Evolutionary conservation across 2,888 invertebrate genomes (phyloP).

Genomic region (Athalia circularis): DNA sequence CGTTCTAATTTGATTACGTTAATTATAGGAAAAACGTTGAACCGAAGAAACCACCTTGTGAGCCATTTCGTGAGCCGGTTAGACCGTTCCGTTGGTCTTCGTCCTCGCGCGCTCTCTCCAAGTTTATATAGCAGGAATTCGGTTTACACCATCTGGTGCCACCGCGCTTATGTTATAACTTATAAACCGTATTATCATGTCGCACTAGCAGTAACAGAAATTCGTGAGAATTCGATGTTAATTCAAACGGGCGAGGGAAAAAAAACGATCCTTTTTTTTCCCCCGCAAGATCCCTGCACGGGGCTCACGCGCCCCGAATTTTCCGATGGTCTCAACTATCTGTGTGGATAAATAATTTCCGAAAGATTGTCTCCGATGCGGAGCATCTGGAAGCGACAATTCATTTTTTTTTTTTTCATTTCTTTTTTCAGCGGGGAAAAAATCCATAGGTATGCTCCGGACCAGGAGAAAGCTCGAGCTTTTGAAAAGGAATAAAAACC

Average conservation of each 20-base stretch:
- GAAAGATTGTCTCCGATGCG: background rate
- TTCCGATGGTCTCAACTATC: background rate
- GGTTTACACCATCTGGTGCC: slow-evolving; percentile 17
- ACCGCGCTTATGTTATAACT: too few relatives aligned
- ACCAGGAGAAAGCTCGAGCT: background rate
- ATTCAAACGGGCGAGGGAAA: too few relatives aligned
- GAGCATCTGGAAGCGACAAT: background rate
- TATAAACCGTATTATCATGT: too few relatives aligned
- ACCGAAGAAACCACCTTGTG: slow-evolving; percentile 44
- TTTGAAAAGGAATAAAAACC: background rate
- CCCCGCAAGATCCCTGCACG: too few relatives aligned
- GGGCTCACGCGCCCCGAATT: background rate
- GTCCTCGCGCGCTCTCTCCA: background rate
- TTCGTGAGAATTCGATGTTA: too few relatives aligned
- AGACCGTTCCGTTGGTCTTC: slow-evolving; percentile 35
- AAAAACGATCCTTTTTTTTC: too few relatives aligned
- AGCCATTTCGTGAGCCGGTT: slow-evolving; percentile 18
- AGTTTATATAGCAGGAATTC: background rate
- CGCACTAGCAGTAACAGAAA: too few relatives aligned
- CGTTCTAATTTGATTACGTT: slow-evolving; percentile 62
- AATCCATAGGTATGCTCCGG: too few relatives aligned
- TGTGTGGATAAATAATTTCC: background rate
- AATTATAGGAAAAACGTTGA: slow-evolving; percentile 53
- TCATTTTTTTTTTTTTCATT: background rate
- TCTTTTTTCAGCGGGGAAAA: background rate